A percentile compares a stretch with the other conserved stretches of the same genome.
Evolutionary conservation across 2,888 invertebrate genomes (phyloP).

Genomic region (Troides aeacus): DNA sequence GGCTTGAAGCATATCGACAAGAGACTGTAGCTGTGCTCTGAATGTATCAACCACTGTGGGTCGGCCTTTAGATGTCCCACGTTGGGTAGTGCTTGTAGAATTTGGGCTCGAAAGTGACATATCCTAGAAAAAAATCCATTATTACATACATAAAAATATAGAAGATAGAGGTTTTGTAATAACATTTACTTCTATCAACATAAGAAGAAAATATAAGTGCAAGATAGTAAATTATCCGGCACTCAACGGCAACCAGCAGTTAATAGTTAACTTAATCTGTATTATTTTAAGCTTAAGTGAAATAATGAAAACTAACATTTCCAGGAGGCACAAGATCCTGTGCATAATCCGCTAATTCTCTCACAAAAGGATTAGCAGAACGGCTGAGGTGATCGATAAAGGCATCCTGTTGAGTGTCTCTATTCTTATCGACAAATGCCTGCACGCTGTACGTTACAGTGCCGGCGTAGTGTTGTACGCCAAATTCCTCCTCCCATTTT

Average conservation of each 20-base stretch:
- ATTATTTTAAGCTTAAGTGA: not conserved
- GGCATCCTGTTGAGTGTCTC: conserved; percentile 95
- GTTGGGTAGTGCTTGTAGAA: conserved; percentile 81
- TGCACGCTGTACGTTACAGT: conserved; percentile 89
- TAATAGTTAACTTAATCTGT: not conserved
- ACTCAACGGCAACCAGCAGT: not conserved
- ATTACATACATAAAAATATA: not conserved
- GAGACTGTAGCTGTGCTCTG: conserved; percentile 90
- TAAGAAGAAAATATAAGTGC: not conserved
- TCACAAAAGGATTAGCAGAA: conserved; percentile 90
- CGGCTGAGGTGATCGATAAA: conserved; percentile 93
- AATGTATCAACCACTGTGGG: conserved; percentile 95
- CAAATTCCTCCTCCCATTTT: conserved; percentile 94
- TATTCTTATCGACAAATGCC: conserved; percentile 94
- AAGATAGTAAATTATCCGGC: not conserved
- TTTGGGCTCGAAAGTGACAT: conserved; percentile 66
- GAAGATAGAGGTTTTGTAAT: not conserved
- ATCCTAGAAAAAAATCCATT: conserved; percentile 63
- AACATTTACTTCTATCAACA: not conserved
- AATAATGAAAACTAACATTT: conserved; percentile 73
- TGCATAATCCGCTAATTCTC: conserved; percentile 83
- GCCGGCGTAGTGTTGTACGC: conserved; percentile 93
- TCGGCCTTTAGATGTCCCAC: conserved; percentile 92
- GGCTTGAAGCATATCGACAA: conserved; percentile 93
- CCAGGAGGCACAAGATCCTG: conserved; percentile 80